A percentile compares a stretch with the other conserved stretches of the same genome.
These are phyloP conservation scores for Fistularia commersonii DNA, from an alignment of 2,797 vertebrate genomes.

Conservation along the genomic window DNA sequence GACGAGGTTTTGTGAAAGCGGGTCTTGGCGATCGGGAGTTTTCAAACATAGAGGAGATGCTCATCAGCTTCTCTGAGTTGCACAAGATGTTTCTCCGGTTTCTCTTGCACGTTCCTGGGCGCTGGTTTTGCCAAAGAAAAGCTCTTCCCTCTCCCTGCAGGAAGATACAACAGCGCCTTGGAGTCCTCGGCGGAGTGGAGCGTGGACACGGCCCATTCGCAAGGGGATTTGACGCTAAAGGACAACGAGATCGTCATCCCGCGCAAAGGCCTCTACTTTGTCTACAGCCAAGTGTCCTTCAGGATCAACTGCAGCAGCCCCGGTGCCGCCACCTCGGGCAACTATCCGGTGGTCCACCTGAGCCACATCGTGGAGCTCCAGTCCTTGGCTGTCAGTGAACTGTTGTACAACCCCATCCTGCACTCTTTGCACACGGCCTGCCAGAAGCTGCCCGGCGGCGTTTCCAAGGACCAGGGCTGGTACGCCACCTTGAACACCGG, in stretches of 20 bases:
- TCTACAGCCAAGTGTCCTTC: conserved; percentile 77
- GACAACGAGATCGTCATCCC: conserved; percentile 68
- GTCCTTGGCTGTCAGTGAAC: conserved; percentile 14
- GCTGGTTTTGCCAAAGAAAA: too few relatives aligned
- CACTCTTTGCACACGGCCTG: conserved; percentile 60
- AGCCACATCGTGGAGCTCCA: conserved; percentile 58
- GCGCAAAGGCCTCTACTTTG: conserved; percentile 64
- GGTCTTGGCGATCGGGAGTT: too few relatives aligned
- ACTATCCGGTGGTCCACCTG: conserved; percentile 34
- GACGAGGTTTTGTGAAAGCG: too few relatives aligned
- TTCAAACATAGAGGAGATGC: too few relatives aligned
- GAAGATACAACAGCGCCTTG: conserved; percentile 10
- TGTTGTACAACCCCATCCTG: conserved; percentile 50
- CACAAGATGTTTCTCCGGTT: too few relatives aligned
- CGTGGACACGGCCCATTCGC: conserved; percentile 50
- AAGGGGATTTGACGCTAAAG: conserved; percentile 50
- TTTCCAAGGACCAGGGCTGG: conserved; percentile 1
- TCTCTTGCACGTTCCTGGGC: background rate
- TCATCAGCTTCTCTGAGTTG: too few relatives aligned
- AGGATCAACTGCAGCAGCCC: conserved; percentile 41
- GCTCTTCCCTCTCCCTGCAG: conserved; percentile 31
- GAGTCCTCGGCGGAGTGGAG: conserved; percentile 52
- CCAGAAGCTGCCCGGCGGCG: conserved; percentile 2
- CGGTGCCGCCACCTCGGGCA: rapidly evolving
- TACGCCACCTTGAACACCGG: conserved; percentile 67